Evolutionary conservation across 2,888 invertebrate genomes (phyloP).

Genomic region (Hymenopus coronatus): DNA sequence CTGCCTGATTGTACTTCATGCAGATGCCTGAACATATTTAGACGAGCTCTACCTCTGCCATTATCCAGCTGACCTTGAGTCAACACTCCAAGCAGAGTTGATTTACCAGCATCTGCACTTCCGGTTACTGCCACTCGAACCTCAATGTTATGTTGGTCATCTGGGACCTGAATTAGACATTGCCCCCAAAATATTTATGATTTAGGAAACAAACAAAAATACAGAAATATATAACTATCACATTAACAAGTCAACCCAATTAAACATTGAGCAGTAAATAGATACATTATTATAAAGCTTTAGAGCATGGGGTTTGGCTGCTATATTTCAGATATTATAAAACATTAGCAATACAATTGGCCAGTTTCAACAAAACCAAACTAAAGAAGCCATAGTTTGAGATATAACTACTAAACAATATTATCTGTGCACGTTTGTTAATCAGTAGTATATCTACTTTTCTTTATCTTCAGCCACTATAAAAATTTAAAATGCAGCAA

Average conservation of each 20-base stretch:
- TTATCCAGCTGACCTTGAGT: slow-evolving; percentile 96
- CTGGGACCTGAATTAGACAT: slow-evolving; percentile 57
- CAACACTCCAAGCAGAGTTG: slow-evolving; percentile 90
- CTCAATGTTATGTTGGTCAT: slow-evolving; percentile 85
- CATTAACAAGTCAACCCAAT: not conserved
- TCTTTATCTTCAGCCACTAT: too few species aligned
- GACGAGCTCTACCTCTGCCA: slow-evolving; percentile 87
- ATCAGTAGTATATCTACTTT: too few species aligned
- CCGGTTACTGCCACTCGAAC: slow-evolving; percentile 91
- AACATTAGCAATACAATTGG: too few species aligned
- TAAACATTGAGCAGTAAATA: too few species aligned
- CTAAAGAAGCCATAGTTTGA: too few species aligned
- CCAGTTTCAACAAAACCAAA: too few species aligned
- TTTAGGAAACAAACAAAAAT: not conserved
- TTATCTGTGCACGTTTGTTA: too few species aligned
- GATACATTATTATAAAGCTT: too few species aligned
- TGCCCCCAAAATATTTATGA: not conserved
- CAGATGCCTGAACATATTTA: slow-evolving; percentile 80
- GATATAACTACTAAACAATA: too few species aligned
- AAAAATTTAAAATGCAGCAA: too few species aligned
- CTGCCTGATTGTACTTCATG: slow-evolving; percentile 60
- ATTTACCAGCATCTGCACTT: slow-evolving; percentile 95
- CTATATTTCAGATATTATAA: too few species aligned
- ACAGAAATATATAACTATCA: not conserved
- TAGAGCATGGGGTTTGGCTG: too few species aligned